Evolutionary conservation across 1,140 invertebrate species (phyloP).

Genomic region (Leptonema lineaticorne): DNA sequence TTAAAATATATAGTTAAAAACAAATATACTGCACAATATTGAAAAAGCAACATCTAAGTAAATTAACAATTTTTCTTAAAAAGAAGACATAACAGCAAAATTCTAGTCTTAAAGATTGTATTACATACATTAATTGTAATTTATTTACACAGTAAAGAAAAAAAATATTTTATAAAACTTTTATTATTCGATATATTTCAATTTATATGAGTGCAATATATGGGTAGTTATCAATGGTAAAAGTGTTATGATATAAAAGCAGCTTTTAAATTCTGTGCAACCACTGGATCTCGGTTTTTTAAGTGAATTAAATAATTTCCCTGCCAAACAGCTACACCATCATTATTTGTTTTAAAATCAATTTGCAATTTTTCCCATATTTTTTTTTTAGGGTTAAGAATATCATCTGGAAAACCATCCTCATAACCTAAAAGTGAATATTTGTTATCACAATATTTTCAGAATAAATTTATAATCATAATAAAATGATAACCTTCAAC

Average conservation of each 20-base stretch:
- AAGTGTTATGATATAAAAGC: constrained; percentile 80
- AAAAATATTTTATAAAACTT: no score
- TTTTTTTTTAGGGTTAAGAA: constrained; percentile 97
- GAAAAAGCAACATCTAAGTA: no score
- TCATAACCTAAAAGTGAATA: constrained; percentile 58
- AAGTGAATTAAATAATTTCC: constrained; percentile 72
- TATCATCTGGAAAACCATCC: constrained; percentile 75
- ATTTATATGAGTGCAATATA: not conserved
- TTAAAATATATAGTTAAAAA: no score
- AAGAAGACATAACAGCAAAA: no score
- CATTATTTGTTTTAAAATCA: constrained; percentile 77
- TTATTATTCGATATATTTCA: no score
- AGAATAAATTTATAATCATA: not conserved
- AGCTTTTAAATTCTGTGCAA: constrained; percentile 68
- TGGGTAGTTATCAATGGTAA: not conserved
- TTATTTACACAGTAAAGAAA: no score
- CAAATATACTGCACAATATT: no score
- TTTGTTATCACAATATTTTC: not conserved
- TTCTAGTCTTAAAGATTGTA: no score
- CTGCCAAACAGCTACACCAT: constrained; percentile 79
- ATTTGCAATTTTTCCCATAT: constrained; percentile 90
- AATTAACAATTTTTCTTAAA: no score
- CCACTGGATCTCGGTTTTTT: constrained; percentile 65
- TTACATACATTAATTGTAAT: no score
- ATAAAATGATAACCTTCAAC: constrained; percentile 67